Percentiles rank a stretch among this genome's conserved stretches.
Evolutionary conservation across 2,113 vertebrate genomes (phyloP).

Genomic region (Phalacrocorax aristotelis): DNA sequence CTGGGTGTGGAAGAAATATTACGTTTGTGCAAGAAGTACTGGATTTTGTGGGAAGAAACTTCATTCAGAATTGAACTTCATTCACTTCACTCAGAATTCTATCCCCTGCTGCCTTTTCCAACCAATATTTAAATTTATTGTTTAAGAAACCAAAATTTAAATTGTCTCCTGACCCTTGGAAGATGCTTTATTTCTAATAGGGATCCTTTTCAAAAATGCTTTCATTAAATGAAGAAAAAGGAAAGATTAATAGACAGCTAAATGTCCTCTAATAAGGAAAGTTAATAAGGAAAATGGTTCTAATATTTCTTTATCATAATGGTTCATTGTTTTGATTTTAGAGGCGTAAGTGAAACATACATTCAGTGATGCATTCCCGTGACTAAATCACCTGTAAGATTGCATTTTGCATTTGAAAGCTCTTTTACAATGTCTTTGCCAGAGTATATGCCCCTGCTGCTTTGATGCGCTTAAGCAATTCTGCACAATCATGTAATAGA

Average conservation of each 20-base stretch:
- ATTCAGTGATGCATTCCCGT: constrained; percentile 65
- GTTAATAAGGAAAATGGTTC: constrained; percentile 77
- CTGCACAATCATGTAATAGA: constrained; percentile 65
- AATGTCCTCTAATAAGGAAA: constrained; percentile 74
- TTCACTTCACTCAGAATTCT: neutral
- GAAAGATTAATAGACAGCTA: constrained; percentile 59
- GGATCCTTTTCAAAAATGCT: constrained; percentile 20
- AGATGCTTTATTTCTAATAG: constrained; percentile 10
- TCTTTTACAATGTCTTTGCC: constrained; percentile 68
- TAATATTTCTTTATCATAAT: constrained; percentile 82
- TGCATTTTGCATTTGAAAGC: constrained; percentile 78
- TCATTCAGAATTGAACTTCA: neutral
- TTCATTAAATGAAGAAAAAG: constrained; percentile 44
- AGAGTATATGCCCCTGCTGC: constrained; percentile 34
- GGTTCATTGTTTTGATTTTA: constrained; percentile 81
- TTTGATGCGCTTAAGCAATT: constrained; percentile 77
- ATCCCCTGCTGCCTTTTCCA: neutral
- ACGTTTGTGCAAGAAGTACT: neutral
- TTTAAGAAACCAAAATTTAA: neutral
- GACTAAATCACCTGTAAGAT: constrained; percentile 78
- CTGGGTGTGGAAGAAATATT: neutral
- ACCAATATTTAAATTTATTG: neutral
- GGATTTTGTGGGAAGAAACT: neutral
- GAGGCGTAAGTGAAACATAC: constrained; percentile 74
- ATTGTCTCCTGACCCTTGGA: neutral